Percentiles rank a stretch among this genome's conserved stretches.
phyloP scores from a whole-genome alignment of 2,888 invertebrate genomes.

The Clusia tigrina region DNA sequence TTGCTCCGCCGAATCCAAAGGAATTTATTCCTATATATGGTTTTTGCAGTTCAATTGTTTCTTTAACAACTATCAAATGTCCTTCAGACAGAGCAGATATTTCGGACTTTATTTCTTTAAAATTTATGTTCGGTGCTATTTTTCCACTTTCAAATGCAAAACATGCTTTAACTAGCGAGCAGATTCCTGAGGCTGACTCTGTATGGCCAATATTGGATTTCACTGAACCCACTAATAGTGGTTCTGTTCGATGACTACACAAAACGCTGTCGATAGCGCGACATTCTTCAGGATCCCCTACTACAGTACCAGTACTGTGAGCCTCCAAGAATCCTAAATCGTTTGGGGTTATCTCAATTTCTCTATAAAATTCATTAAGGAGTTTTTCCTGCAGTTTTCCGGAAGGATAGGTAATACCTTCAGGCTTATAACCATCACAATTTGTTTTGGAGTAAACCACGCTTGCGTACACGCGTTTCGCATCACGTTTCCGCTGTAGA shows the following conservation, averaged over 20 bases:
- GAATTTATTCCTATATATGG: constrained; percentile 86
- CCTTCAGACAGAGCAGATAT: constrained; percentile 71
- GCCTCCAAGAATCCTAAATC: constrained; percentile 83
- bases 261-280: constrained; percentile 82
- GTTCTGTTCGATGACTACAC: constrained; percentile 76
- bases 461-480: constrained; percentile 74
- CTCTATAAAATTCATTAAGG: constrained; percentile 72
- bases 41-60: constrained; percentile 74
- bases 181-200: constrained; percentile 85
- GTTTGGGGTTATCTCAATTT: constrained; percentile 75
- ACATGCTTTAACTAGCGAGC: constrained; percentile 82
- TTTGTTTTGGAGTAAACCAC: constrained; percentile 81
- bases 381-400: constrained; percentile 71
- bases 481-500: constrained; percentile 75
- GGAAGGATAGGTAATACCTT: constrained; percentile 75
- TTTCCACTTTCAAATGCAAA: constrained; percentile 81
- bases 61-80: constrained; percentile 76
- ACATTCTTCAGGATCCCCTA: constrained; percentile 93
- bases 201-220: constrained; percentile 95
- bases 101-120: constrained; percentile 69
- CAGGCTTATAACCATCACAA: constrained; percentile 79
- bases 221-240: constrained; percentile 86
- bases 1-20: constrained; percentile 93
- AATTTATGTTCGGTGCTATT: constrained; percentile 89
- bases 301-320: constrained; percentile 82